Conservation (phyloP, 2,113 vertebrate genomes). For the Marmota flaviventris region DNA sequence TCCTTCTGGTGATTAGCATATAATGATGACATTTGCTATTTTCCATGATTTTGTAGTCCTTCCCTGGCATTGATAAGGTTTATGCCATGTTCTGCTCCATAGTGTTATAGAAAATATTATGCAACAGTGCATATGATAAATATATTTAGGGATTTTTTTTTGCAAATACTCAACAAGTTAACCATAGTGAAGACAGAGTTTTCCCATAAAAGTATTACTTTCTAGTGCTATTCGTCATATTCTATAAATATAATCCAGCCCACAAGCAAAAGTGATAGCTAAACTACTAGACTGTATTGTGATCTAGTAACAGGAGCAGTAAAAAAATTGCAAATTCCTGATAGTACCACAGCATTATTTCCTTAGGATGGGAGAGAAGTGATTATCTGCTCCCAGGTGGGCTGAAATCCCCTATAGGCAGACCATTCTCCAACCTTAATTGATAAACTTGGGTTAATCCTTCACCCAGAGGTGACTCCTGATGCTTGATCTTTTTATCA, state of each 20-base stretch:
- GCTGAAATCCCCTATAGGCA: neutral
- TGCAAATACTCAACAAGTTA: neutral
- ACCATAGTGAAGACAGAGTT: neutral
- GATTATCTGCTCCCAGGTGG: neutral
- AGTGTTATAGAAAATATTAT: neutral
- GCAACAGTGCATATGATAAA: neutral
- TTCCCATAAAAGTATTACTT: neutral
- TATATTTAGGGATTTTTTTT: neutral
- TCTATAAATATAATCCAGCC: neutral
- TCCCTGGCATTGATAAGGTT: rapidly evolving
- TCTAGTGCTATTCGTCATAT: neutral
- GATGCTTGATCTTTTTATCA: neutral
- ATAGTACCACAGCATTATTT: neutral
- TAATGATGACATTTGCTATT: neutral
- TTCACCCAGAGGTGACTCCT: neutral
- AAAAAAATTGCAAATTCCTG: neutral
- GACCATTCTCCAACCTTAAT: neutral
- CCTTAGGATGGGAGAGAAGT: neutral
- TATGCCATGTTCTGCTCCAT: neutral
- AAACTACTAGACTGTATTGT: neutral
- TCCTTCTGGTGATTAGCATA: neutral
- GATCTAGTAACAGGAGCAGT: neutral
- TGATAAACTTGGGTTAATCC: neutral
- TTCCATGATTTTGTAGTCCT: neutral
- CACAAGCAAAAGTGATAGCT: neutral